Evolutionary conservation across 2,797 vertebrate species (phyloP).

Genomic region (Triplophysa yarkandensis): DNA sequence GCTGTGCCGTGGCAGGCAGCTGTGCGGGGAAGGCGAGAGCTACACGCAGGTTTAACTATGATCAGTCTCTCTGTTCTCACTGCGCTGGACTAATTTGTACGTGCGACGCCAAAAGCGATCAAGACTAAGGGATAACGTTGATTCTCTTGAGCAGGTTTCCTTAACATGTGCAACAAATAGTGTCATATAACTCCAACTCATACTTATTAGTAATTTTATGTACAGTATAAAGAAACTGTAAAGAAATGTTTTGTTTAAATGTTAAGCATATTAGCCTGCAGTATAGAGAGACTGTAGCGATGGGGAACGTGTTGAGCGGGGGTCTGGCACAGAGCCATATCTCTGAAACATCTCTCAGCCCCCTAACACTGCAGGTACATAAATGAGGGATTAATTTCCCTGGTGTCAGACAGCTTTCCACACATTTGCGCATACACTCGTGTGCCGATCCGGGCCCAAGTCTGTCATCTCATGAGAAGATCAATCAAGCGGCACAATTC

Average conservation of each 20-base stretch:
- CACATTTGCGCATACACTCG: constrained; percentile 27
- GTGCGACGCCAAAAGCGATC: constrained; percentile 30
- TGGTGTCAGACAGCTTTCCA: constrained; percentile 41
- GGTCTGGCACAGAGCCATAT: constrained; percentile 37
- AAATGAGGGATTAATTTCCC: constrained; percentile 55
- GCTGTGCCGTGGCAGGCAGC: constrained; percentile 81
- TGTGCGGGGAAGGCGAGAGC: constrained; percentile 32
- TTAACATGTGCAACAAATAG: background rate
- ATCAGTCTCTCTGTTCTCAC: constrained; percentile 5
- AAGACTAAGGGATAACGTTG: background rate
- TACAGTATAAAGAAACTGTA: too few relatives aligned
- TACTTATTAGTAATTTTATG: background rate
- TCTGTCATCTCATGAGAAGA: constrained; percentile 49
- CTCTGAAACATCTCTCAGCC: constrained; percentile 46
- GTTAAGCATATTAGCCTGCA: background rate
- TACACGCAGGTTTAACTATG: constrained; percentile 16
- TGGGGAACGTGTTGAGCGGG: background rate
- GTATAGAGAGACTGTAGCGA: background rate
- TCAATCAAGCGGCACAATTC: constrained; percentile 42
- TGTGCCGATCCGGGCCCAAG: constrained; percentile 31
- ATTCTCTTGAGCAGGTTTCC: constrained; percentile 17
- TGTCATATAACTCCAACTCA: background rate
- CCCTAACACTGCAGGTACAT: constrained; percentile 49
- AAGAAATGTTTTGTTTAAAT: constrained; percentile 9
- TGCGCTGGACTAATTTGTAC: constrained; percentile 28